These are phyloP conservation scores for Apamea crenata DNA, from an alignment of 2,888 invertebrate species.

Conservation along the genomic window DNA sequence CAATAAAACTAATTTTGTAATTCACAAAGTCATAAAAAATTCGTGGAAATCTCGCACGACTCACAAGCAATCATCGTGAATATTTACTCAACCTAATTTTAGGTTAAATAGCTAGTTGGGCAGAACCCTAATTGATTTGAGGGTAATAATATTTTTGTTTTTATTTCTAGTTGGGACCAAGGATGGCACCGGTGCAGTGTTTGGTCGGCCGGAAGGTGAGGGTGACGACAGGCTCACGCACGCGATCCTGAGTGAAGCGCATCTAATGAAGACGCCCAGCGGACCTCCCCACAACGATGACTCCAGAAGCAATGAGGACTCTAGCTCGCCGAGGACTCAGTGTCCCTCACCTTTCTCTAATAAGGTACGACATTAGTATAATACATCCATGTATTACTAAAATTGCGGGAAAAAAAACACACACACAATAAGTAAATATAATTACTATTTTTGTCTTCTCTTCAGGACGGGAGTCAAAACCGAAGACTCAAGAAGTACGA, in stretches of 20 bases:
- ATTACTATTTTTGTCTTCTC: slow-evolving; percentile 44
- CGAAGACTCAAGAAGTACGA: slow-evolving; percentile 96
- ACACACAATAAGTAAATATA: too few species aligned
- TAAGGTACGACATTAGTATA: slow-evolving; percentile 84
- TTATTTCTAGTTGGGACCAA: slow-evolving; percentile 92
- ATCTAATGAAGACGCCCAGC: slow-evolving; percentile 94
- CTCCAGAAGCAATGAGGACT: slow-evolving; percentile 95
- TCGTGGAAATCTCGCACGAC: slow-evolving; percentile 31
- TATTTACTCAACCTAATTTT: slow-evolving; percentile 35
- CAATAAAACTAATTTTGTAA: slow-evolving; percentile 51
- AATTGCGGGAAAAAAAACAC: neutral
- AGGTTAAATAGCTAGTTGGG: slow-evolving; percentile 10
- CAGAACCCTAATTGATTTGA: slow-evolving; percentile 15
- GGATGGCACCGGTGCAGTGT: slow-evolving; percentile 94
- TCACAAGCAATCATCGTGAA: slow-evolving; percentile 34
- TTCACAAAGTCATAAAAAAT: slow-evolving; percentile 41
- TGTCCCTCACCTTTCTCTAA: slow-evolving; percentile 95
- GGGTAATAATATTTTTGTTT: slow-evolving; percentile 33
- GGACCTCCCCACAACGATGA: slow-evolving; percentile 88
- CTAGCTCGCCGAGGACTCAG: slow-evolving; percentile 94
- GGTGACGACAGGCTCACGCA: slow-evolving; percentile 98
- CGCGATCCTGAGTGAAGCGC: slow-evolving; percentile 96
- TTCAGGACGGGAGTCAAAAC: slow-evolving; percentile 92
- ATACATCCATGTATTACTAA: neutral
- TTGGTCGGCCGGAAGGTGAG: slow-evolving; percentile 93